Evolutionary conservation across 2,113 vertebrate species (phyloP), one percentile per base, ranked within the genome.

Genomic region (Hypomesus transpacificus): DNA sequence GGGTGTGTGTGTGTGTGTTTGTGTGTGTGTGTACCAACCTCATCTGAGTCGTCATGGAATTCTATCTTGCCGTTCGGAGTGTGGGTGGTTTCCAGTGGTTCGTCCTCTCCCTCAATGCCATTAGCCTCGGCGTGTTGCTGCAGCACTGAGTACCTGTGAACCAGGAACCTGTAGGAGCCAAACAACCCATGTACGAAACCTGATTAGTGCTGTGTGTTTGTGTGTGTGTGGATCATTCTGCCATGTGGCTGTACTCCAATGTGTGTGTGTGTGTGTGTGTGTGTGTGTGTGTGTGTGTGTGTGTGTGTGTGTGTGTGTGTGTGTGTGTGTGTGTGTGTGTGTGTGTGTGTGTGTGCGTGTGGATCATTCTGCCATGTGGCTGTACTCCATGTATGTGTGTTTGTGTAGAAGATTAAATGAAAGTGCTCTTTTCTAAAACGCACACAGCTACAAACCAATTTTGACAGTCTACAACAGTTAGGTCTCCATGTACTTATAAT

Each of bases 31-130:
- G 11, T 50, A 20, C 26, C 79, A 85, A 95, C 96, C 94, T 98
- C 95, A 78, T 97, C 96, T 0, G 96, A 96, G 81, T 97, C 96
- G 17, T 96, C 95, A 1, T 94, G 95, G 81, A 91, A 96, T n/a
- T 91, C 91, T 31, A 74, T 73, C 77, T 90, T 93, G 1, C 77
- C 83, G 14, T 92, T 90, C 70, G 77, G 82, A 46, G 86, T 80
- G 22, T 82, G 84, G 17, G 91, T 61, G 0, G 89, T 68, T 54
- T 93, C 94, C 65, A 92, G 28, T 63, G 61, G 62, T n/a, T 92
- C 82, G 0, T 98, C 96, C 3, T 91, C 89, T 20, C 91, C 92
- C 1, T 95, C 95, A 11, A 91, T 89, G 1, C 93, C 93, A 0
- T 92, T 92, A 3, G 92, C 94, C 77, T 97, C 95, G 0, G 88